Conservation (phyloP, 2,797 vertebrate genomes). For the Pseudocheirus occidentalis region DNA sequence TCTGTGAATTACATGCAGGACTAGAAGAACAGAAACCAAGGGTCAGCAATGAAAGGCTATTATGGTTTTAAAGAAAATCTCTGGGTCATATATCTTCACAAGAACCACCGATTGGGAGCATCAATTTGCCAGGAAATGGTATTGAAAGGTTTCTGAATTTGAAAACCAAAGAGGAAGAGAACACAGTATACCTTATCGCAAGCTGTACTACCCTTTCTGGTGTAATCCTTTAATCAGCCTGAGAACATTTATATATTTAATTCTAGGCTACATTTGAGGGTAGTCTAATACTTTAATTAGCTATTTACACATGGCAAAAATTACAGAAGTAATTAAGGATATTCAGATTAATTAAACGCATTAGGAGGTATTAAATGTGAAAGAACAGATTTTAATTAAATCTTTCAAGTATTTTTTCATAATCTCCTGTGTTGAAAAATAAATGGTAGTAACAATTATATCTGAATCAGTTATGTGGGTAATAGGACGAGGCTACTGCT, state of each 20-base stretch:
- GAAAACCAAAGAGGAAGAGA: constrained; percentile 39
- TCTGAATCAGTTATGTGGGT: constrained; percentile 66
- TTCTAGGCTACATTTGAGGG: constrained; percentile 73
- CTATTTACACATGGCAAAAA: constrained; percentile 83
- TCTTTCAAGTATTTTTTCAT: constrained; percentile 73
- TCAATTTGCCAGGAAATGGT: constrained; percentile 15
- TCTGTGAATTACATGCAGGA: constrained; percentile 28
- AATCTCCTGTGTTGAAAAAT: constrained; percentile 70
- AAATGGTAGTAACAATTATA: constrained; percentile 64
- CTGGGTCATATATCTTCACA: constrained; percentile 24
- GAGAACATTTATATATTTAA: constrained; percentile 80
- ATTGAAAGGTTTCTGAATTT: constrained; percentile 35
- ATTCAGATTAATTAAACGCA: constrained; percentile 84
- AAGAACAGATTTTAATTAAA: constrained; percentile 83
- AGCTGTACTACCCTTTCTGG: constrained; percentile 56
- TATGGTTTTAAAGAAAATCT: background rate
- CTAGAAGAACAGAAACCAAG: background rate
- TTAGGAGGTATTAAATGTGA: constrained; percentile 81
- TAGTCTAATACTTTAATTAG: constrained; percentile 83
- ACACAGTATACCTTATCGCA: constrained; percentile 56
- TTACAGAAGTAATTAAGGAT: constrained; percentile 81
- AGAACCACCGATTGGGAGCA: constrained; percentile 6
- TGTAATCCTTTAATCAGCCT: constrained; percentile 79
- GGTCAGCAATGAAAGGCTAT: constrained; percentile 23
- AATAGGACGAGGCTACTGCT: constrained; percentile 35